phyloP scores from a whole-genome alignment of 2,113 vertebrate species.

The Rhinogobius similis region DNA sequence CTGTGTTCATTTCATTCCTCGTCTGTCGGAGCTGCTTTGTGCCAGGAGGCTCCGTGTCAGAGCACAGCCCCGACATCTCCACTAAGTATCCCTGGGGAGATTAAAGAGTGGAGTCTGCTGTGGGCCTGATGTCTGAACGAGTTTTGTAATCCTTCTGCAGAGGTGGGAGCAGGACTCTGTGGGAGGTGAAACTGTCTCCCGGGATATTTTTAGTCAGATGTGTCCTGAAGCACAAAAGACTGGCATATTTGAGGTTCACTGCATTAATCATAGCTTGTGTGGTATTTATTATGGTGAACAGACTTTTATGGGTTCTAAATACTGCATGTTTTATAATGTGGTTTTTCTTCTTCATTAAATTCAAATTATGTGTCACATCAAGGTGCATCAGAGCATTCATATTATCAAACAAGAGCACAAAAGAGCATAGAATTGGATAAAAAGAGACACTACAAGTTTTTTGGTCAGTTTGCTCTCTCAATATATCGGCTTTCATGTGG shows the following conservation, averaged over 20 bases:
- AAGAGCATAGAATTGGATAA: no score
- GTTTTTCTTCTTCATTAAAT: no score
- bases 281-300: neutral
- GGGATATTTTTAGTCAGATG: slow-evolving; percentile 18
- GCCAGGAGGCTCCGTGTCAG: slow-evolving; percentile 44
- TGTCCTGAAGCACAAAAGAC: slow-evolving; percentile 1
- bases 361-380: no score
- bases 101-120: slow-evolving; percentile 56
- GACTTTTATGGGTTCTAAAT: neutral
- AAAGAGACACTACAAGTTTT: no score
- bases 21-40: neutral
- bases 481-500: no score
- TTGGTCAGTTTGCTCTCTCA: no score
- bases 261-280: neutral
- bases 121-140: slow-evolving; percentile 55
- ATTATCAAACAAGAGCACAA: no score
- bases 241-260: neutral
- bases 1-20: no score
- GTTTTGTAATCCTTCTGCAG: slow-evolving; percentile 59
- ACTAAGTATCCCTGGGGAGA: slow-evolving; percentile 36
- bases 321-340: neutral
- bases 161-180: slow-evolving; percentile 45
- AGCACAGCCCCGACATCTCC: neutral
- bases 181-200: slow-evolving; percentile 2
- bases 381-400: no score